phyloP scores from a whole-genome alignment of 2,888 invertebrate species.

The Rhagonycha lutea region DNA sequence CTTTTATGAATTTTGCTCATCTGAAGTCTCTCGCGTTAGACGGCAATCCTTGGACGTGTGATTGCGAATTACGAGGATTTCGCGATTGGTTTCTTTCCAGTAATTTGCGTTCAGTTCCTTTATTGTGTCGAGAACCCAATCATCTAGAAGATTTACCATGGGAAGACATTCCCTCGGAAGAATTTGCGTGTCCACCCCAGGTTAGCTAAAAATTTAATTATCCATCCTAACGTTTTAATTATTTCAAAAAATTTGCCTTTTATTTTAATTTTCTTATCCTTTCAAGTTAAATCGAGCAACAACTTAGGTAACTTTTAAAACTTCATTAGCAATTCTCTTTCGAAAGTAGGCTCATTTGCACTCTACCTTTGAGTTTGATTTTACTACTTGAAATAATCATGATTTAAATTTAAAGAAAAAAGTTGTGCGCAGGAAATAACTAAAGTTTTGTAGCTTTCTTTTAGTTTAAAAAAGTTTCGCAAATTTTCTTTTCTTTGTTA shows the following conservation, averaged over 20 bases:
- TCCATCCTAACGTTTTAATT: background rate
- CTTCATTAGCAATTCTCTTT: background rate
- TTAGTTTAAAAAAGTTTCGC: background rate
- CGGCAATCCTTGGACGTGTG: conserved; percentile 89
- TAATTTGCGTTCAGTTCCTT: conserved; percentile 72
- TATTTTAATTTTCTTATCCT: background rate
- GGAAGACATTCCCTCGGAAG: conserved; percentile 74
- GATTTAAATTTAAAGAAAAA: background rate
- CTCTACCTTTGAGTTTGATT: background rate
- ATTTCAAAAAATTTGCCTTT: background rate
- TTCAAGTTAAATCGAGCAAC: background rate
- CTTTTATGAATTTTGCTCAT: conserved; percentile 73
- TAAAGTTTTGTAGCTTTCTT: background rate
- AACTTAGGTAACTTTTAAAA: background rate
- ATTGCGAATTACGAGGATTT: conserved; percentile 82
- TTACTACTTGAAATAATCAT: background rate
- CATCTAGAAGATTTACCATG: conserved; percentile 72
- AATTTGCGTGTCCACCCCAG: conserved; percentile 83
- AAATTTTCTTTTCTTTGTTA: background rate
- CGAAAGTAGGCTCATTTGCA: background rate
- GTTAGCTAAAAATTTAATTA: conserved; percentile 51
- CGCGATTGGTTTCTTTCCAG: conserved; percentile 82
- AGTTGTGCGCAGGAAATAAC: background rate
- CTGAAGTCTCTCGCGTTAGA: conserved; percentile 81
- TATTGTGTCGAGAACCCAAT: conserved; percentile 74